These are phyloP conservation scores for Trissolcus japonicus DNA, from an alignment of 2,888 invertebrate genomes.

Conservation along the genomic window DNA sequence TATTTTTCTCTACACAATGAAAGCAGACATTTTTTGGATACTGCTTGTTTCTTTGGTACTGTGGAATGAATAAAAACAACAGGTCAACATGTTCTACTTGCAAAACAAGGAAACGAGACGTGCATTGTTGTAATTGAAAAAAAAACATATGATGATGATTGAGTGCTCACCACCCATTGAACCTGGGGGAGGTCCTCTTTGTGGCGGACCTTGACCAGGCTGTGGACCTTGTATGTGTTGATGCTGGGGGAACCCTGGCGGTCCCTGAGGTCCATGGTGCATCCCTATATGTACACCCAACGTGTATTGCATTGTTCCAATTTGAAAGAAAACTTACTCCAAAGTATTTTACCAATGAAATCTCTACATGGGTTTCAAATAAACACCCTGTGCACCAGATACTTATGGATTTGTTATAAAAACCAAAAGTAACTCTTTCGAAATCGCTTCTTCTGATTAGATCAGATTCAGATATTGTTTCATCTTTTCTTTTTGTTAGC, in stretches of 20 bases:
- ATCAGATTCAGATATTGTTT: too few species aligned
- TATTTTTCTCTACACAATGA: slow-evolving; percentile 1
- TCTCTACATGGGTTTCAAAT: too few species aligned
- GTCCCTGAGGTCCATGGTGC: slow-evolving; percentile 81
- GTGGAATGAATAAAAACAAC: slow-evolving; percentile 1
- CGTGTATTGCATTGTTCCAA: slow-evolving; percentile 19
- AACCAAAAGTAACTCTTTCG: too few species aligned
- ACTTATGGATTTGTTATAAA: too few species aligned
- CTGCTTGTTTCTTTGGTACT: neutral
- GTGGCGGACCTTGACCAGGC: slow-evolving; percentile 82
- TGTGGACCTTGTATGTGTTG: slow-evolving; percentile 82
- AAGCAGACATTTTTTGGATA: neutral
- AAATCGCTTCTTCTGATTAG: too few species aligned
- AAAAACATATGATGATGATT: slow-evolving; percentile 31
- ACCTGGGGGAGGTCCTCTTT: slow-evolving; percentile 80
- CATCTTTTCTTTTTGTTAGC: too few species aligned
- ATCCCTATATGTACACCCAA: slow-evolving; percentile 73
- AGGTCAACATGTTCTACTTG: slow-evolving; percentile 13
- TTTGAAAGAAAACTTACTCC: neutral
- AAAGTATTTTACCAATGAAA: too few species aligned
- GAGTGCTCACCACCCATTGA: slow-evolving; percentile 72
- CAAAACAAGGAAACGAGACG: slow-evolving; percentile 20
- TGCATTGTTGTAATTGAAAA: slow-evolving; percentile 34
- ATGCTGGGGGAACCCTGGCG: slow-evolving; percentile 78
- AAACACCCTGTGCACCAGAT: too few species aligned